Percentiles rank a stretch among this genome's conserved stretches.
Conservation (phyloP, 2,888 invertebrate species). For the Dryococelus australis region DNA sequence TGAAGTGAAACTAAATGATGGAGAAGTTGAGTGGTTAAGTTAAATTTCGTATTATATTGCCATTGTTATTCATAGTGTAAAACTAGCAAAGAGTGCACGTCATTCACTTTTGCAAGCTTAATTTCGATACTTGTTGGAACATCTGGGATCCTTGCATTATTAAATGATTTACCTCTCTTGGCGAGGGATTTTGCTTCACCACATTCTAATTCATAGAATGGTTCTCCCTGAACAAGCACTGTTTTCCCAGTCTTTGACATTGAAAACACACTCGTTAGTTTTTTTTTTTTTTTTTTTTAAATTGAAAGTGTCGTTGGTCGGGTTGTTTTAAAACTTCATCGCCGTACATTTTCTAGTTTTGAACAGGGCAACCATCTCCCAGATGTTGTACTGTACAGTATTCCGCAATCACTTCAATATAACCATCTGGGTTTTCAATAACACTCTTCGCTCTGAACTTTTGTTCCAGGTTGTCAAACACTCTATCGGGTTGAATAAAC, state of each 20-base stretch:
- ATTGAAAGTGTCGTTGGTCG: no score
- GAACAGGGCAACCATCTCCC: background rate
- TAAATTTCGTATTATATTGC: background rate
- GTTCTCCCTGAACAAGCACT: background rate
- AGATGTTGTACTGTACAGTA: conserved; percentile 7
- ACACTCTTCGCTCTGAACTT: background rate
- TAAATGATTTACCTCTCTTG: background rate
- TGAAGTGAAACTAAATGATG: background rate
- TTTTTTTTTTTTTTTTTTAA: no score
- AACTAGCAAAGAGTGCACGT: background rate
- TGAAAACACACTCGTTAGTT: no score
- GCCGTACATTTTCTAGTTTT: background rate
- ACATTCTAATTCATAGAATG: no score
- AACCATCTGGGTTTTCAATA: conserved; percentile 17
- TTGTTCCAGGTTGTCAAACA: conserved; percentile 11
- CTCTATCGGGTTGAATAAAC: background rate
- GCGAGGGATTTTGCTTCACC: background rate
- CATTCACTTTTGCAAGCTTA: background rate
- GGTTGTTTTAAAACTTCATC: background rate
- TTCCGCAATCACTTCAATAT: background rate
- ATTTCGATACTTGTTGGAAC: no score
- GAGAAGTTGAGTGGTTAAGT: background rate
- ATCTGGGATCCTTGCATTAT: background rate
- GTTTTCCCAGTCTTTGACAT: no score
- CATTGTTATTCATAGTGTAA: conserved; percentile 9